Conservation (phyloP, 2,797 vertebrate species). For the Pseudocheirus occidentalis region DNA sequence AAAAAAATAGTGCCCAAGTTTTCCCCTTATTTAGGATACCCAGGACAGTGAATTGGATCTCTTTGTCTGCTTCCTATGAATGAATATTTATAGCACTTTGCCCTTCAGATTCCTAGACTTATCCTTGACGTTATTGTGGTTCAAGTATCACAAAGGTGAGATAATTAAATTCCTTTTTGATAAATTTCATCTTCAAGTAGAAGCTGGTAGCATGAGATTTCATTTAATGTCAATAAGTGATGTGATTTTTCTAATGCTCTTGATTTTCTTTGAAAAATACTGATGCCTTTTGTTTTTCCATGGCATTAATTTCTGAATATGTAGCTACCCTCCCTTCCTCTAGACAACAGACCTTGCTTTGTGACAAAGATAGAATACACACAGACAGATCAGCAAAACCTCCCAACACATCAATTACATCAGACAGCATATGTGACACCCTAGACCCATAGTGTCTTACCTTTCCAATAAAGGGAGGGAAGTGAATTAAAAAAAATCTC, state of each 20-base stretch:
- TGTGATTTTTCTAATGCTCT: background rate
- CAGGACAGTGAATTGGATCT: background rate
- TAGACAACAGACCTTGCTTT: background rate
- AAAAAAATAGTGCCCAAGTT: background rate
- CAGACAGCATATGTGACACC: background rate
- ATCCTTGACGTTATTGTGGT: background rate
- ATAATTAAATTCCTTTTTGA: background rate
- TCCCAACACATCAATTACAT: background rate
- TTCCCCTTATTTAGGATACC: background rate
- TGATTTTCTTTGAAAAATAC: background rate
- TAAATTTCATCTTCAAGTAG: background rate
- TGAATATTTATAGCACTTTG: background rate
- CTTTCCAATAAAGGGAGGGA: background rate
- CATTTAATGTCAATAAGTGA: background rate
- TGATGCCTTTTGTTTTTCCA: background rate
- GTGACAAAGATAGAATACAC: background rate
- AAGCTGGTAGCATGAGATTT: background rate
- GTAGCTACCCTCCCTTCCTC: background rate
- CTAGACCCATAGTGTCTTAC: background rate
- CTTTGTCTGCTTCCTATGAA: background rate
- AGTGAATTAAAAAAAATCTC: background rate
- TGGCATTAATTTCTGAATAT: background rate
- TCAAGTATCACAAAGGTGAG: background rate
- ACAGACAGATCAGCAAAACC: background rate
- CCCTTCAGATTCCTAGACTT: background rate